These are phyloP conservation scores for Corythoichthys haematopterus DNA, from an alignment of 2,113 vertebrate genomes.

Conservation along the genomic window DNA sequence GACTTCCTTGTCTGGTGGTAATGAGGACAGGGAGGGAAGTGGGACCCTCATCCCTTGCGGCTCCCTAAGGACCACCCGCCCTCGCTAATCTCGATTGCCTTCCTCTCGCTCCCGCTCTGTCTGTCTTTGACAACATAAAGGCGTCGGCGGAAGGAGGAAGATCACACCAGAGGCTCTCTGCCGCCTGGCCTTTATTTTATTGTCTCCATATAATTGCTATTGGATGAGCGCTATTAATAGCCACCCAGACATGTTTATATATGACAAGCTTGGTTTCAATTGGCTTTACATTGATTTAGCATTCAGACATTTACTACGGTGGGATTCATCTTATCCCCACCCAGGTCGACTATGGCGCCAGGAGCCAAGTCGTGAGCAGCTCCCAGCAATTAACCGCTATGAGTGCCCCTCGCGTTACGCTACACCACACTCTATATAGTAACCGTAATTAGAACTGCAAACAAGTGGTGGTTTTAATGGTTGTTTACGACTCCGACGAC, in stretches of 20 bases:
- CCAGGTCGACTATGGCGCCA: neutral
- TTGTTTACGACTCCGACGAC: slow-evolving; percentile 68
- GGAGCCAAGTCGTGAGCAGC: slow-evolving; percentile 16
- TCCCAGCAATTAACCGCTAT: slow-evolving; percentile 65
- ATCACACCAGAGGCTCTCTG: slow-evolving; percentile 31
- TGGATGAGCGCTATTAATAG: slow-evolving; percentile 52
- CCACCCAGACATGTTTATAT: slow-evolving; percentile 11
- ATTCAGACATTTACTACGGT: slow-evolving; percentile 24
- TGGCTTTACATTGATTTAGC: slow-evolving; percentile 53
- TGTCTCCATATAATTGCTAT: slow-evolving; percentile 27
- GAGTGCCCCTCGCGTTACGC: slow-evolving; percentile 56
- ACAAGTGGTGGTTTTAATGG: slow-evolving; percentile 53
- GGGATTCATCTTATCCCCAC: slow-evolving; percentile 50
- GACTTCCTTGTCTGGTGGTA: slow-evolving; percentile 70
- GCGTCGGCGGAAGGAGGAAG: slow-evolving; percentile 35
- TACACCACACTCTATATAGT: slow-evolving; percentile 55
- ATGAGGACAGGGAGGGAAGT: slow-evolving; percentile 72
- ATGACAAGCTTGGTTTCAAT: slow-evolving; percentile 10
- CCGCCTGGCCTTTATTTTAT: slow-evolving; percentile 26
- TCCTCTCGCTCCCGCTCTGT: slow-evolving; percentile 27
- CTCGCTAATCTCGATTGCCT: slow-evolving; percentile 69
- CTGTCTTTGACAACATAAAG: slow-evolving; percentile 34
- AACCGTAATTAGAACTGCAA: slow-evolving; percentile 67
- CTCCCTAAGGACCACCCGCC: slow-evolving; percentile 59
- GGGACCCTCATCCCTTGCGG: slow-evolving; percentile 56